Evolutionary conservation across 2,797 vertebrate genomes (phyloP).

Genomic region (Cygnus olor): DNA sequence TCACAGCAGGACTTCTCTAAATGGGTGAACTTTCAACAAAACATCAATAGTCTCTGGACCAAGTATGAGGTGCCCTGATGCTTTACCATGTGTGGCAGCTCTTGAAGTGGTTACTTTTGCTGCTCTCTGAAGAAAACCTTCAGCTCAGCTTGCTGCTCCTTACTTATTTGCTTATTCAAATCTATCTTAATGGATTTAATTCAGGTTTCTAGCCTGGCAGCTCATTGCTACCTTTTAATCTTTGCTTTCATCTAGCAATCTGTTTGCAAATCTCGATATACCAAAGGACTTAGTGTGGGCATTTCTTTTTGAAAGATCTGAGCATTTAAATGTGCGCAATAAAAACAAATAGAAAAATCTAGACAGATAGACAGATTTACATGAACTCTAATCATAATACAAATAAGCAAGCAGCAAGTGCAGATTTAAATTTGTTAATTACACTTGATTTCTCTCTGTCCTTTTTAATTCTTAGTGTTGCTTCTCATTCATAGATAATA

Average conservation of each 20-base stretch:
- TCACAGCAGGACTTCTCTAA: conserved; percentile 57
- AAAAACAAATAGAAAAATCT: neutral
- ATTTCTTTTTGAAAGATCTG: neutral
- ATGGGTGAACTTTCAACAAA: conserved; percentile 18
- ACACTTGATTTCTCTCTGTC: neutral
- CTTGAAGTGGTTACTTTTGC: neutral
- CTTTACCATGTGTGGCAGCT: conserved; percentile 40
- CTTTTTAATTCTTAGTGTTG: neutral
- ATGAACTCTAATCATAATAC: neutral
- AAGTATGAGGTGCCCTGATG: conserved; percentile 54
- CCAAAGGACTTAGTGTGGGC: neutral
- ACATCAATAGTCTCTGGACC: conserved; percentile 11
- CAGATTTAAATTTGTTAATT: neutral
- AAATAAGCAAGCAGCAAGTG: neutral
- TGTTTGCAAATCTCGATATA: neutral
- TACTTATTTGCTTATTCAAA: conserved; percentile 56
- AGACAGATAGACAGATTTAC: neutral
- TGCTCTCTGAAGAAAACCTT: conserved; percentile 46
- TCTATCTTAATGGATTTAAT: conserved; percentile 60
- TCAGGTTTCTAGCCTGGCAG: conserved; percentile 38
- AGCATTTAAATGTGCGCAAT: neutral
- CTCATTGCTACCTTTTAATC: conserved; percentile 47
- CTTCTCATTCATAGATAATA: neutral
- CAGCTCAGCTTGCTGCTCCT: conserved; percentile 46
- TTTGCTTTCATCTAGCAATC: conserved; percentile 19